These are phyloP conservation scores for Grantiella picta DNA, from an alignment of 2,113 vertebrate species.

Conservation along the genomic window DNA sequence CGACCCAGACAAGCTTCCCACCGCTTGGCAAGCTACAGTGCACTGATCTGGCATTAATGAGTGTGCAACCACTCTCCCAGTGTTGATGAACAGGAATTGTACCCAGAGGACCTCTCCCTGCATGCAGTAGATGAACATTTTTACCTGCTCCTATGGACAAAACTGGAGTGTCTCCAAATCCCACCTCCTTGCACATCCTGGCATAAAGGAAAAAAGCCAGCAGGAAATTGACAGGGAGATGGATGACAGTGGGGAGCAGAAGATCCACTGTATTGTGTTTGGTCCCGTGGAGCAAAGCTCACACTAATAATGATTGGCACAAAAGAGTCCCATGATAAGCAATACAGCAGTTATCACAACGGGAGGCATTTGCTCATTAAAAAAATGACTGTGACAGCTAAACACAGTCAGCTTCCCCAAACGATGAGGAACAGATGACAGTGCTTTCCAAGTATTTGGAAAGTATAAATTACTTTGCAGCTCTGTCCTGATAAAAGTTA, in stretches of 20 bases:
- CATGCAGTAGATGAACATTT: background rate
- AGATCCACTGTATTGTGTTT: background rate
- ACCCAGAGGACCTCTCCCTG: background rate
- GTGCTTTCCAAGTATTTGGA: background rate
- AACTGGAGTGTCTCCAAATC: background rate
- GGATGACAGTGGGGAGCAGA: background rate
- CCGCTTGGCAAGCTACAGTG: background rate
- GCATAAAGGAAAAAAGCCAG: background rate
- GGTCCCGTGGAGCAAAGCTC: background rate
- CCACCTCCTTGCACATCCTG: background rate
- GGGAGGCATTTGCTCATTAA: background rate
- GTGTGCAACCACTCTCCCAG: background rate
- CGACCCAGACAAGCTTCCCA: background rate
- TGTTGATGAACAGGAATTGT: background rate
- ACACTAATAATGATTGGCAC: constrained; percentile 1
- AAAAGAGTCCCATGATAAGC: background rate
- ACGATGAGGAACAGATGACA: background rate
- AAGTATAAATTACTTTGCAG: background rate
- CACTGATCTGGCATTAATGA: background rate
- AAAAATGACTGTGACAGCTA: background rate
- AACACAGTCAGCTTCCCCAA: background rate
- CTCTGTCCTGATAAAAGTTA: background rate
- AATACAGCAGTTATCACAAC: background rate
- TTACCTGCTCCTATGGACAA: background rate
- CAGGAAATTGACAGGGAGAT: constrained; percentile 1